Evolutionary conservation across 2,113 vertebrate genomes (phyloP).

Genomic region (Shinisaurus crocodilurus): DNA sequence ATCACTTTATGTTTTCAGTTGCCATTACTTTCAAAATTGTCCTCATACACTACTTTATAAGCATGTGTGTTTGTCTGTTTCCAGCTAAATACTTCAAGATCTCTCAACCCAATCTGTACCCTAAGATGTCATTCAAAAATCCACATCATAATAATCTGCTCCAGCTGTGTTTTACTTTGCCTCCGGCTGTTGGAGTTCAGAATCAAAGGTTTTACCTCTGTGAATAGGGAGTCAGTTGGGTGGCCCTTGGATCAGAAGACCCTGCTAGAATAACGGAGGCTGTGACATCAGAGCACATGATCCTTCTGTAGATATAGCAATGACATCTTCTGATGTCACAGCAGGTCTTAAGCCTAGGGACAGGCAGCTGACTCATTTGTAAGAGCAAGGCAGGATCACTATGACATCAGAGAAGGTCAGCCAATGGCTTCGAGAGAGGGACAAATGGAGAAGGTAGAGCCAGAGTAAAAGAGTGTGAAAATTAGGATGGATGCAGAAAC

Average conservation of each 20-base stretch:
- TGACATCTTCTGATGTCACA: not conserved
- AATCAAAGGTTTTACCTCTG: not conserved
- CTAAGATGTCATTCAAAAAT: not conserved
- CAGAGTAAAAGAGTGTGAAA: too few relatives aligned
- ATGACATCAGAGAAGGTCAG: not conserved
- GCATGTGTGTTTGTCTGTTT: not conserved
- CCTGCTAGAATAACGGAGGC: not conserved
- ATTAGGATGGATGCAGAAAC: too few relatives aligned
- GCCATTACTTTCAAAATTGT: not conserved
- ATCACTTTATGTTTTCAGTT: not conserved
- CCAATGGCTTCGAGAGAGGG: too few relatives aligned
- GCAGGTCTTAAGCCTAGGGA: not conserved
- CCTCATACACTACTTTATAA: not conserved
- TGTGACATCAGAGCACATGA: not conserved
- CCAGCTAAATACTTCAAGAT: not conserved
- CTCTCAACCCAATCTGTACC: not conserved
- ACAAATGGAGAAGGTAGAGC: too few relatives aligned
- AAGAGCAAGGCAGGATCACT: not conserved
- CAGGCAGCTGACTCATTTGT: not conserved
- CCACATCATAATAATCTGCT: not conserved
- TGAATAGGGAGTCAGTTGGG: too few relatives aligned
- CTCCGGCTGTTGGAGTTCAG: not conserved
- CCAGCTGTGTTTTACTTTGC: not conserved
- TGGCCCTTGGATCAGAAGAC: not conserved
- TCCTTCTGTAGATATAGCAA: not conserved